phyloP scores from a whole-genome alignment of 2,113 vertebrate genomes.

The Marmota flaviventris region DNA sequence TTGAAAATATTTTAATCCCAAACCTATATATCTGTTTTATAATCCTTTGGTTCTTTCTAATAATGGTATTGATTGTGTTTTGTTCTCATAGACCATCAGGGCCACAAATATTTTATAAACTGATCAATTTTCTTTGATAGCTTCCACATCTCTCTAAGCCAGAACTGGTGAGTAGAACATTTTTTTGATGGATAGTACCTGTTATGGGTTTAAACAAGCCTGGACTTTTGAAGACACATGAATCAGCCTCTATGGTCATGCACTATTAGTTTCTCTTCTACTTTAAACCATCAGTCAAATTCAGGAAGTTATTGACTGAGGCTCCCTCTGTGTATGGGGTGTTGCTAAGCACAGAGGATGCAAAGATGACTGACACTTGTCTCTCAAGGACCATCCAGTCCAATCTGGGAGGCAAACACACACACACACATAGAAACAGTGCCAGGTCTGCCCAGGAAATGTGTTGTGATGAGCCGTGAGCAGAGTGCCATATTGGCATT shows the following conservation, averaged over 20 bases:
- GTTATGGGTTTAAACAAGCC: slow-evolving; percentile 78
- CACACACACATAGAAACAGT: not conserved
- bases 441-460: not conserved
- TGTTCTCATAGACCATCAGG: slow-evolving; percentile 66
- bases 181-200: slow-evolving; percentile 79
- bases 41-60: slow-evolving; percentile 73
- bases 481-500: too few relatives aligned
- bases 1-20: slow-evolving; percentile 73
- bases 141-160: slow-evolving; percentile 79
- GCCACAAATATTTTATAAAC: slow-evolving; percentile 82
- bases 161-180: slow-evolving; percentile 69
- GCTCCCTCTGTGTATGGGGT: not conserved
- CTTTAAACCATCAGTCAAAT: slow-evolving; percentile 51
- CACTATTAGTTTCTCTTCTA: slow-evolving; percentile 49
- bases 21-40: slow-evolving; percentile 77
- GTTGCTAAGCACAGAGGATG: not conserved
- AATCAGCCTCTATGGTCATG: slow-evolving; percentile 47
- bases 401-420: not conserved
- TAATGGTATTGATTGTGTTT: slow-evolving; percentile 76
- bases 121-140: slow-evolving; percentile 82
- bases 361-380: not conserved
- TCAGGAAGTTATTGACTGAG: slow-evolving; percentile 6
- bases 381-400: not conserved
- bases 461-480: not conserved
- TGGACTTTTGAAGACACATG: slow-evolving; percentile 74